These are phyloP conservation scores for Lacanobia wlatinum DNA, from an alignment of 2,888 invertebrate genomes.

Conservation along the genomic window DNA sequence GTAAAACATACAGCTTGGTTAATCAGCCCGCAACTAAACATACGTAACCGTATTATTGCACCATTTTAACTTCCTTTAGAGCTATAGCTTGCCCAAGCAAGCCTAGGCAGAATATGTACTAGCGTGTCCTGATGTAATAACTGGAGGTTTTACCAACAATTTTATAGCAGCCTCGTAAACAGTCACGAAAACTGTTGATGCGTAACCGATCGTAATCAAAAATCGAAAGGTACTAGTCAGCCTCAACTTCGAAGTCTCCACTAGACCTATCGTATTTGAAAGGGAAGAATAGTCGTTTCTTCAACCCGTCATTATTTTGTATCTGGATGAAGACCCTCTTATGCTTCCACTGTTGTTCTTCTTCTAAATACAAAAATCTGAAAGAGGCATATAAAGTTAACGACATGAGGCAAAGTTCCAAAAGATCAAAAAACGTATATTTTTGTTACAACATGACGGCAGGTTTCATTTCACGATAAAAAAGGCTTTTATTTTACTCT, in stretches of 20 bases:
- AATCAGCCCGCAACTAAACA: constrained; percentile 32
- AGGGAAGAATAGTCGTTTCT: neutral
- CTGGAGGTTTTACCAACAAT: constrained; percentile 22
- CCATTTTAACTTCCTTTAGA: constrained; percentile 38
- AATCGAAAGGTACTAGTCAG: constrained; percentile 10
- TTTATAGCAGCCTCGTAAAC: constrained; percentile 37
- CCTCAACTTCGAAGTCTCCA: neutral
- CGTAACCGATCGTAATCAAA: constrained; percentile 8
- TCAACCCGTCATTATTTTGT: neutral
- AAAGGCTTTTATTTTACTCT: neutral
- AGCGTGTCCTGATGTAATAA: constrained; percentile 39
- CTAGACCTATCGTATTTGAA: neutral
- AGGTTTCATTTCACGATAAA: constrained; percentile 1
- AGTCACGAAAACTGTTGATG: constrained; percentile 20
- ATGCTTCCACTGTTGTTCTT: neutral
- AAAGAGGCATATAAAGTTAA: neutral
- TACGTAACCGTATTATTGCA: constrained; percentile 48
- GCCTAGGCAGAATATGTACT: constrained; percentile 18
- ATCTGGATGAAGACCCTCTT: neutral
- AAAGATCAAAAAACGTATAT: constrained; percentile 8
- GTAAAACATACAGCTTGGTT: constrained; percentile 32
- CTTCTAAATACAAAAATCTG: neutral
- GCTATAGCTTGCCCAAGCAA: constrained; percentile 18
- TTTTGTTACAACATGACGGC: neutral
- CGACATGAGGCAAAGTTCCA: neutral